Evolutionary conservation across 2,888 invertebrate species (phyloP).

Genomic region (Tridacna crocea): DNA sequence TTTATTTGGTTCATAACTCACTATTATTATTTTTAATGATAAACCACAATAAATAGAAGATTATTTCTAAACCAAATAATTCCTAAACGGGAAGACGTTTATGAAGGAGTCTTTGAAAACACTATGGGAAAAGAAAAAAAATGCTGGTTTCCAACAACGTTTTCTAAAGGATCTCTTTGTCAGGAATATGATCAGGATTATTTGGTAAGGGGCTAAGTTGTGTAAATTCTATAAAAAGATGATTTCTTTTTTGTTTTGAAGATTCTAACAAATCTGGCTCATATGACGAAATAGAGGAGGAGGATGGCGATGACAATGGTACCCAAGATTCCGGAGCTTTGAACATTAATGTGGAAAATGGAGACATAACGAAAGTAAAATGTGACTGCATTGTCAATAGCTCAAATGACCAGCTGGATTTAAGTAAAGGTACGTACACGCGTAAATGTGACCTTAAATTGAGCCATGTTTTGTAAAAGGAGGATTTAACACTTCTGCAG

Average conservation of each 20-base stretch:
- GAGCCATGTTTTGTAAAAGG: not conserved
- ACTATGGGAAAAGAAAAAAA: no score
- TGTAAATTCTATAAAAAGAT: no score
- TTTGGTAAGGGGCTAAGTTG: no score
- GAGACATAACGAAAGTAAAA: constrained; percentile 47
- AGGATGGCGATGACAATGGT: not conserved
- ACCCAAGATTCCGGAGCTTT: not conserved
- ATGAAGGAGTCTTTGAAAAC: no score
- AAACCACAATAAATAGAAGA: no score
- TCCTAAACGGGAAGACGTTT: no score
- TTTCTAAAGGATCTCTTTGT: no score
- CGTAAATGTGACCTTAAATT: not conserved
- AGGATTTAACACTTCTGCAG: not conserved
- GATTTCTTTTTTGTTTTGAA: not conserved
- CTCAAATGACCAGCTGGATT: constrained; percentile 56
- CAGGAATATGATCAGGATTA: no score
- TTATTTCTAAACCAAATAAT: no score
- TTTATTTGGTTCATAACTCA: no score
- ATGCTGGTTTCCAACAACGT: no score
- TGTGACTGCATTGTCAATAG: constrained; percentile 64
- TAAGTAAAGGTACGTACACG: constrained; percentile 50
- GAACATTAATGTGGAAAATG: constrained; percentile 35
- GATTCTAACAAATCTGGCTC: constrained; percentile 15
- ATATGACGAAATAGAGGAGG: constrained; percentile 6
- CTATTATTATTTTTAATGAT: no score